phyloP scores from a whole-genome alignment of 2,888 invertebrate genomes.

The Hyalella azteca region DNA sequence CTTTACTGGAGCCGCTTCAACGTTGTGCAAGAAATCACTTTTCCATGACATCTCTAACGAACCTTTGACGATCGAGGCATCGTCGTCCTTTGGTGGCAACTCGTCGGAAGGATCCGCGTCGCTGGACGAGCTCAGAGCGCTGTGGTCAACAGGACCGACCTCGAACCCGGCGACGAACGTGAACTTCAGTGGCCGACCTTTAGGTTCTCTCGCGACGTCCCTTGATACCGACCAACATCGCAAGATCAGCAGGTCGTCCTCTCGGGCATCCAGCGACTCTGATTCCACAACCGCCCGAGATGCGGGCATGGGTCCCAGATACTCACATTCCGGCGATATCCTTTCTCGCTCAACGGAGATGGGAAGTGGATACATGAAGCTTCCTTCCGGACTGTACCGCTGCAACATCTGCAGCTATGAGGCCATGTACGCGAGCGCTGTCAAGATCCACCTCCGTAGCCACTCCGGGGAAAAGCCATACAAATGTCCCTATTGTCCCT shows the following conservation, averaged over 20 bases:
- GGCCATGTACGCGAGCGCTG: constrained; percentile 21
- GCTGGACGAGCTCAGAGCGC: neutral
- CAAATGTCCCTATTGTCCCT: constrained; percentile 10
- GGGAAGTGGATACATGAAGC: neutral
- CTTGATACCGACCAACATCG: neutral
- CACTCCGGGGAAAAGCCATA: constrained; percentile 36
- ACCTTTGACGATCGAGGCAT: neutral
- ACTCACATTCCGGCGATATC: neutral
- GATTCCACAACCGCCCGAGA: neutral
- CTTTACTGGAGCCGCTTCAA: neutral
- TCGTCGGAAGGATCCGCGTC: constrained; percentile 1
- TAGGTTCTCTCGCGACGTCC: neutral
- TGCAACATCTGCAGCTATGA: constrained; percentile 31
- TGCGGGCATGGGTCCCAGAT: neutral
- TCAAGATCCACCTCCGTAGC: constrained; percentile 17
- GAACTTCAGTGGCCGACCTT: neutral
- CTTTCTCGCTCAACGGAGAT: neutral
- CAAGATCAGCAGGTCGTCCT: constrained; percentile 4
- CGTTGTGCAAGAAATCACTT: neutral
- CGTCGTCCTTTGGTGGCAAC: too few relatives aligned
- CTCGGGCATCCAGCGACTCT: neutral
- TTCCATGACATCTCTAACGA: neutral
- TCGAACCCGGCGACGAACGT: neutral
- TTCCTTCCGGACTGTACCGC: constrained; percentile 23
- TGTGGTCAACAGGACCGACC: neutral